phyloP scores from a whole-genome alignment of 2,797 vertebrate species.

The Tauraco hartlaubi region DNA sequence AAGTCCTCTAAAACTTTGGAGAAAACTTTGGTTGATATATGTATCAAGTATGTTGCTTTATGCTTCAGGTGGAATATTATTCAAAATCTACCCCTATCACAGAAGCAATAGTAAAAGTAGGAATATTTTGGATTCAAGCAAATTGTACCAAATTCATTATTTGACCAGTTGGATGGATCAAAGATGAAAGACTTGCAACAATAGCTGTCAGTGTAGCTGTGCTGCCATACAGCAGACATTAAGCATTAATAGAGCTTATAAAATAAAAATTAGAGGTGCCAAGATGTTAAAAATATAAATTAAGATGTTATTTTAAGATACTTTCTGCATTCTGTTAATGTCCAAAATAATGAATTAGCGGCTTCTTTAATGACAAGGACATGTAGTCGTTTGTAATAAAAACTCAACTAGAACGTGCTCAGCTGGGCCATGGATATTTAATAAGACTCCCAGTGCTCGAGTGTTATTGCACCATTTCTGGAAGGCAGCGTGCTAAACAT shows the following conservation, averaged over 20 bases:
- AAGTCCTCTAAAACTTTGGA: background rate
- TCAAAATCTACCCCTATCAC: background rate
- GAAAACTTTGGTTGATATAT: too few relatives aligned
- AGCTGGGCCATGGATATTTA: background rate
- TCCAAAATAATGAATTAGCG: constrained; percentile 29
- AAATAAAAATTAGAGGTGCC: constrained; percentile 32
- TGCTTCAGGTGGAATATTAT: background rate
- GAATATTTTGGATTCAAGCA: background rate
- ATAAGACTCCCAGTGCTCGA: background rate
- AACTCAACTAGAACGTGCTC: background rate
- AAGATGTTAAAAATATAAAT: constrained; percentile 37
- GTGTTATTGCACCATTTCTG: background rate
- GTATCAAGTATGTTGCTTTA: background rate
- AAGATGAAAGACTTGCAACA: background rate
- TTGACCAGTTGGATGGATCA: background rate
- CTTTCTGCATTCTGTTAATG: constrained; percentile 18
- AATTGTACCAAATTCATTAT: background rate
- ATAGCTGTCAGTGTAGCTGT: background rate
- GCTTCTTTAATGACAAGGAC: constrained; percentile 16
- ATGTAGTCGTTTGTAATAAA: background rate
- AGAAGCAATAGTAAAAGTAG: background rate
- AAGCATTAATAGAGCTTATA: constrained; percentile 28
- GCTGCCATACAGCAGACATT: background rate
- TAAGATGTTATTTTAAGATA: constrained; percentile 41
- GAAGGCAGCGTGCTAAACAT: background rate